Evolutionary conservation across 2,113 vertebrate genomes (phyloP).

Genomic region (Sinocyclocheilus maitianheensis): DNA sequence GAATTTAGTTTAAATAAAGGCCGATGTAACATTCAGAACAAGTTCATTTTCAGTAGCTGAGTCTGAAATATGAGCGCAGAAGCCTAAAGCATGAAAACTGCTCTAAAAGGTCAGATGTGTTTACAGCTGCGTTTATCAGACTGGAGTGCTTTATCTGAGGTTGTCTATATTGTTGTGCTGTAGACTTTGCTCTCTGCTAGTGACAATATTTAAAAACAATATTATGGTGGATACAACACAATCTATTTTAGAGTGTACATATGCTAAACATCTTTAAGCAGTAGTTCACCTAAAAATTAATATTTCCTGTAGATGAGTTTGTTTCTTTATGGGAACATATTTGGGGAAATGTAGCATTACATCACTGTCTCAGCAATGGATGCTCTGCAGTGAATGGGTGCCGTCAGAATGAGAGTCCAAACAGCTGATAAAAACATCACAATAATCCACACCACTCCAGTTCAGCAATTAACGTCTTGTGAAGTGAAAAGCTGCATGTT

Average conservation of each 20-base stretch:
- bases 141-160: not conserved
- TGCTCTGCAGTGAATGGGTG: not conserved
- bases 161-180: not conserved
- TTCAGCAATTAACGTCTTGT: too few species aligned
- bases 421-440: too few species aligned
- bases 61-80: not conserved
- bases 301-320: not conserved
- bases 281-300: not conserved
- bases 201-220: not conserved
- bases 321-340: not conserved
- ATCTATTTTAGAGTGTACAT: not conserved
- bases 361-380: not conserved
- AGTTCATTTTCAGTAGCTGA: not conserved
- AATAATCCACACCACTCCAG: too few species aligned
- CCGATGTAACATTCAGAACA: not conserved
- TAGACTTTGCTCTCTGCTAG: slow-evolving; percentile 44
- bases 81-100: not conserved
- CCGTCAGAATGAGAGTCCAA: not conserved
- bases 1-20: not conserved
- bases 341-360: not conserved
- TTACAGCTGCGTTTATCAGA: slow-evolving; percentile 30
- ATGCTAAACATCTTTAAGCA: not conserved
- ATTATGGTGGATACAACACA: not conserved
- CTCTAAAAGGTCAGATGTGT: not conserved
- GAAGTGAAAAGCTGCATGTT: too few species aligned